Evolutionary conservation across 2,888 invertebrate species (phyloP).

Genomic region (Volucella bombylans): DNA sequence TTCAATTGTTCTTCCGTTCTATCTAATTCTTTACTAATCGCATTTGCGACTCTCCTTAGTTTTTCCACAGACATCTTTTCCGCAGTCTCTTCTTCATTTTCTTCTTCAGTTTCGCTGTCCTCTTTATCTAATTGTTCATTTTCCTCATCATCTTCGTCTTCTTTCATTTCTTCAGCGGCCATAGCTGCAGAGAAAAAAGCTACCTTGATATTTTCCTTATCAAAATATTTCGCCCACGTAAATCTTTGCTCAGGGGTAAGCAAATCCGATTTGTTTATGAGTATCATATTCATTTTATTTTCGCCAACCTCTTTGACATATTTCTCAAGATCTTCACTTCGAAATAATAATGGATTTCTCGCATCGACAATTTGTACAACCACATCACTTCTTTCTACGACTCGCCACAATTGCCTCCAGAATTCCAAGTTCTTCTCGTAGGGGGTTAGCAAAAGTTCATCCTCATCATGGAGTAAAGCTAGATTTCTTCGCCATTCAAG

Average conservation of each 20-base stretch:
- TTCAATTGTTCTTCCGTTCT: conserved; percentile 84
- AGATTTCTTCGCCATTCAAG: conserved; percentile 94
- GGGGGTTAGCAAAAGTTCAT: conserved; percentile 94
- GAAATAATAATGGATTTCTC: conserved; percentile 95
- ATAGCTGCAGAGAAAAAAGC: conserved; percentile 96
- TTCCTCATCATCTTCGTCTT: conserved; percentile 69
- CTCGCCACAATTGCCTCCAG: conserved; percentile 99
- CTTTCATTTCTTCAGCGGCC: conserved; percentile 83
- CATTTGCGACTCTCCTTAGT: conserved; percentile 83
- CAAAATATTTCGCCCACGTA: conserved; percentile 93
- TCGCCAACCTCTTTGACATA: conserved; percentile 91
- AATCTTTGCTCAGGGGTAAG: conserved; percentile 90
- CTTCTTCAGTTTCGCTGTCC: conserved; percentile 65
- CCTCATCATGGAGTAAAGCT: conserved; percentile 89
- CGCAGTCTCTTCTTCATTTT: conserved; percentile 10
- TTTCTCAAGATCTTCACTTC: conserved; percentile 94
- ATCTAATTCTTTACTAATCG: conserved; percentile 84
- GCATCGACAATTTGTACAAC: conserved; percentile 98
- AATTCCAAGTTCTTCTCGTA: conserved; percentile 99
- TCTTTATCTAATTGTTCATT: neutral
- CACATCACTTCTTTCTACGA: conserved; percentile 97
- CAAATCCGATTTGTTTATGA: conserved; percentile 98
- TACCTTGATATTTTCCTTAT: conserved; percentile 86
- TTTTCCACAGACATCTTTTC: conserved; percentile 78
- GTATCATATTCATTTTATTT: conserved; percentile 89